Evolutionary conservation across 2,797 vertebrate genomes (phyloP).

Genomic region (Pangasius larnaudii): DNA sequence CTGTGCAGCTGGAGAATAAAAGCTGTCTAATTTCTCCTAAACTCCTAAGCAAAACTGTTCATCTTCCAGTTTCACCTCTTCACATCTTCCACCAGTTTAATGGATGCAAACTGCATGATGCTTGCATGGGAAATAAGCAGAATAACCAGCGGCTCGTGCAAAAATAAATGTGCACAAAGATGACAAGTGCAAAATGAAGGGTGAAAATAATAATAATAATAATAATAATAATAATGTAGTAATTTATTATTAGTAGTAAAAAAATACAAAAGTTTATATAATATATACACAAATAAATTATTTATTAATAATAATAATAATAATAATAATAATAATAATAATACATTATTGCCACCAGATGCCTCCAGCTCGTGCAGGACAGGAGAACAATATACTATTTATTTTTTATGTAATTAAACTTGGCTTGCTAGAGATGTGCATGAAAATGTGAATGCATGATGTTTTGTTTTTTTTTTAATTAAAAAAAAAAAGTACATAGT

Average conservation of each 20-base stretch:
- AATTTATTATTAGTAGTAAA: too few species aligned
- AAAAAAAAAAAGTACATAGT: too few species aligned
- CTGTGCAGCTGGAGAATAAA: background rate
- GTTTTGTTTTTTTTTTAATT: background rate
- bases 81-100: background rate
- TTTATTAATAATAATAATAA: background rate
- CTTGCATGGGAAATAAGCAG: background rate
- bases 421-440: background rate
- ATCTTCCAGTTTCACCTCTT: background rate
- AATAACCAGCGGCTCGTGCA: background rate
- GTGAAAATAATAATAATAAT: too few species aligned
- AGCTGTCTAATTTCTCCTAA: background rate
- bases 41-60: background rate
- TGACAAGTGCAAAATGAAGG: background rate
- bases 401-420: background rate
- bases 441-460: background rate
- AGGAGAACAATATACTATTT: background rate
- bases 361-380: too few species aligned
- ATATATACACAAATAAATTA: too few species aligned
- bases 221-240: background rate
- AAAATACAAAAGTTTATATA: too few species aligned
- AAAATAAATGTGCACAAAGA: background rate
- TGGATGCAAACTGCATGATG: background rate
- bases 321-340: background rate
- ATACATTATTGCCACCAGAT: too few species aligned